Evolutionary conservation across 2,113 vertebrate genomes (phyloP).

Genomic region (Serinus canaria): DNA sequence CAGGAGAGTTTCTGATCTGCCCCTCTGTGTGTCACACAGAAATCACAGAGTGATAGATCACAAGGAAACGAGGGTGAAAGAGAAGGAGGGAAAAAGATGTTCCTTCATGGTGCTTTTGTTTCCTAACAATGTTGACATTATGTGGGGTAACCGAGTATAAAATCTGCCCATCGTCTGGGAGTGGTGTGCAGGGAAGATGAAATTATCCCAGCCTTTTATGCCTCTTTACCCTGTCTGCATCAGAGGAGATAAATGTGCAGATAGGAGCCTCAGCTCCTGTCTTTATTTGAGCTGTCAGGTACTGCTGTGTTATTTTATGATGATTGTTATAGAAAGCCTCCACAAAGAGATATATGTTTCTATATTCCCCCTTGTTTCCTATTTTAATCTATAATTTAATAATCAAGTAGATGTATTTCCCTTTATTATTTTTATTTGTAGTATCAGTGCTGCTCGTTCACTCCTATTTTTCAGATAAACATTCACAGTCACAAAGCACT

Average conservation of each 20-base stretch:
- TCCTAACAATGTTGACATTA: conserved; percentile 63
- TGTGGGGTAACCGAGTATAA: conserved; percentile 59
- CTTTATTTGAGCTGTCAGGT: conserved; percentile 63
- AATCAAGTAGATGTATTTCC: conserved; percentile 57
- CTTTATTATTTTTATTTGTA: conserved; percentile 53
- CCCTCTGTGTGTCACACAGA: accelerated
- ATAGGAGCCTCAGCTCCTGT: conserved; percentile 47
- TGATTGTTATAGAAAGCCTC: conserved; percentile 58
- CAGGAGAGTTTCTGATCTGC: neutral
- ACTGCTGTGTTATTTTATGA: conserved; percentile 55
- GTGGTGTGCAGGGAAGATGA: conserved; percentile 52
- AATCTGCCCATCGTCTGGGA: conserved; percentile 55
- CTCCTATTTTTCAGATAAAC: conserved; percentile 36
- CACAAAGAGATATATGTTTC: conserved; percentile 54
- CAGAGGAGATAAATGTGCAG: conserved; percentile 59
- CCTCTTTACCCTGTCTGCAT: conserved; percentile 58
- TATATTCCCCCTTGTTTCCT: neutral
- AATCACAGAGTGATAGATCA: neutral
- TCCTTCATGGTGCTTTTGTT: conserved; percentile 59
- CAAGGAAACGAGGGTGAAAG: neutral
- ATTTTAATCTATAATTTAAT: conserved; percentile 71
- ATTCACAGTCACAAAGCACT: conserved; percentile 36
- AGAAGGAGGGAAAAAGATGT: neutral
- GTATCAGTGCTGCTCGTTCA: neutral
- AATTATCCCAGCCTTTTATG: conserved; percentile 52